Percentiles rank a stretch among this genome's conserved stretches.
Evolutionary conservation across 2,113 vertebrate genomes (phyloP).

Genomic region (Oxyura jamaicensis): DNA sequence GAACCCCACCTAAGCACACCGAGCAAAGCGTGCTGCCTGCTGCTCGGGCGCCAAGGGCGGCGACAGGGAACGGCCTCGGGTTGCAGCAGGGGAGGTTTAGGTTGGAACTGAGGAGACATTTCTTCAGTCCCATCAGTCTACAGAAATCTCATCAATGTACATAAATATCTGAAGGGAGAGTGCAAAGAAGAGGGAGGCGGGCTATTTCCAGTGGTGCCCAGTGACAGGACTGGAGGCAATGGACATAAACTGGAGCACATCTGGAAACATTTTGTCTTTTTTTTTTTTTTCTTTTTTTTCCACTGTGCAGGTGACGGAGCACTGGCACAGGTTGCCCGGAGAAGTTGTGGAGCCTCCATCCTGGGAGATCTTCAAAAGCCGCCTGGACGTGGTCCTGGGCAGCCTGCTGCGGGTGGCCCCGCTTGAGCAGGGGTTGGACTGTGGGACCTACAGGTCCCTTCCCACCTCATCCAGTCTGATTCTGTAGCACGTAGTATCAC

Average conservation of each 20-base stretch:
- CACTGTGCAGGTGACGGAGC: not conserved
- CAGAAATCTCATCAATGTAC: not conserved
- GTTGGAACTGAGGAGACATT: too few relatives aligned
- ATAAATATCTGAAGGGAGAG: not conserved
- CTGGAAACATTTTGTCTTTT: too few relatives aligned
- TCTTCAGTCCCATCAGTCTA: too few relatives aligned
- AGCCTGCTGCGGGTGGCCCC: not conserved
- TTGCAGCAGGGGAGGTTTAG: too few relatives aligned
- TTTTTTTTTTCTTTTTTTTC: too few relatives aligned
- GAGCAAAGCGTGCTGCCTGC: not conserved
- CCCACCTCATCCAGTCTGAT: not conserved
- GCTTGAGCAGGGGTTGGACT: not conserved
- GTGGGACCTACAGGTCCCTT: not conserved
- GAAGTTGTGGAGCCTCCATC: not conserved
- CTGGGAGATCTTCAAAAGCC: not conserved
- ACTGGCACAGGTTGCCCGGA: not conserved
- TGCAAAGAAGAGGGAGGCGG: not conserved
- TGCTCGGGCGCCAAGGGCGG: not conserved
- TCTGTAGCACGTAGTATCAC: not conserved
- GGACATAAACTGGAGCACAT: not conserved
- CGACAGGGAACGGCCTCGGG: not conserved
- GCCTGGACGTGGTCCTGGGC: not conserved
- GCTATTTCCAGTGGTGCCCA: not conserved
- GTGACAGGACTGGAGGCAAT: not conserved
- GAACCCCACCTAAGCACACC: rapidly evolving